Percentiles rank a stretch among this genome's conserved stretches.
phyloP scores from a whole-genome alignment of 2,888 invertebrate genomes.

The Eupelmus urozonus region DNA sequence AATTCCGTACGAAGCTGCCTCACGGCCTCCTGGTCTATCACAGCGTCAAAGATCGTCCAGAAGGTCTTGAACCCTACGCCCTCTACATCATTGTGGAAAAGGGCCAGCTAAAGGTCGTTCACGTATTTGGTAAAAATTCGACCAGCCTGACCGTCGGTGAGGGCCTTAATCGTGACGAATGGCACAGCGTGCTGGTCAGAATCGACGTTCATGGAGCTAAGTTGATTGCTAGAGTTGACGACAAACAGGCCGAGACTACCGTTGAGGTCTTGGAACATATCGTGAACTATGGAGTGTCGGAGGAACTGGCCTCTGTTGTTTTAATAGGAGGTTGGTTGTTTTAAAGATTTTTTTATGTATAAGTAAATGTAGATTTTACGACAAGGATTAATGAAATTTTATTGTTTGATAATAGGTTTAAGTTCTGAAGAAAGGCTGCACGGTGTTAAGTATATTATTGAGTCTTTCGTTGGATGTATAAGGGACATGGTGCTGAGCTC shows the following conservation, averaged over 20 bases:
- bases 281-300: constrained; percentile 91
- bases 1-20: constrained; percentile 91
- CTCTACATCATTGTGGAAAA: constrained; percentile 94
- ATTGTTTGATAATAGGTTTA: constrained; percentile 74
- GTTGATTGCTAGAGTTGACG: constrained; percentile 91
- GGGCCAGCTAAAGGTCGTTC: constrained; percentile 93
- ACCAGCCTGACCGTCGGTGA: constrained; percentile 92
- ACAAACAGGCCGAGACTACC: constrained; percentile 88
- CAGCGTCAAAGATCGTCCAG: constrained; percentile 90
- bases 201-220: constrained; percentile 92
- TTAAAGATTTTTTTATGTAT: no score
- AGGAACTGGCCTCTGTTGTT: constrained; percentile 91
- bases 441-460: constrained; percentile 94
- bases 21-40: constrained; percentile 94
- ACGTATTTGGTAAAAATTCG: constrained; percentile 92
- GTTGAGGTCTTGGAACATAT: constrained; percentile 90
- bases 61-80: constrained; percentile 91
- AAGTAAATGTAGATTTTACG: no score
- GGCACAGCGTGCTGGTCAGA: constrained; percentile 92
- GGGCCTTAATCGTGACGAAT: constrained; percentile 91
- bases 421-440: constrained; percentile 93
- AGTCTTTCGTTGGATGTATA: constrained; percentile 95
- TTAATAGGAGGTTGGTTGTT: constrained; percentile 87
- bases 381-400: no score
- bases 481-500: constrained; percentile 91